Evolutionary conservation across 1,140 invertebrate species (phyloP), one percentile per base, ranked within the genome.

Genomic region (Tetramorium alpestre): DNA sequence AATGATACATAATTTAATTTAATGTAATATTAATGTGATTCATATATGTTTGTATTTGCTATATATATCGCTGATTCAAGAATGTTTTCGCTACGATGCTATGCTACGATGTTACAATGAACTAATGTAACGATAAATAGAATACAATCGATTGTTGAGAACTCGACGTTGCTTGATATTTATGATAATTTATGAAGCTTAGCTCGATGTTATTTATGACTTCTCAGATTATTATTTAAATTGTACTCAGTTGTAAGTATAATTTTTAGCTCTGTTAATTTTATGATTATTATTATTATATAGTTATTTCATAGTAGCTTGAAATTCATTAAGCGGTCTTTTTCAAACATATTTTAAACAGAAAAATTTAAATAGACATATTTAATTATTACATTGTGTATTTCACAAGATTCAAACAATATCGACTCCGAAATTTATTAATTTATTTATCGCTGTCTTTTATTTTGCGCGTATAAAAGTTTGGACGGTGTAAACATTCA

Each of bases 121-220:
- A 33, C 10, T 51, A 67, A 73, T 33, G 10, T 6, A 70, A 69
- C 2, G 41, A 49, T 25, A 22, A 47, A 47, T n/a, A 33, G 10
- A 51, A n/a, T 51, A 72, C 25, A 72, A 72, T 33, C 25, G 16
- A 72, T 51, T 70, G 22, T 70, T 72, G 13, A 51, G 28, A 38
- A 13, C 6, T 73, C 22, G 10, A 47, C 7, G 33, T 8, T 38
- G 28, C 6, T 38, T 28, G 58, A 28, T 62, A 13, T 22, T 22
- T 22, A 22, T 22, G 22, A 22, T 25, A 62, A 62, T 62, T 28
- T 62, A 25, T 13, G 6, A 13, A 62, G 13, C 13, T 1, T 62
- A 51, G 33, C 33, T 33, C 4, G 33, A 33, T 33, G 0, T 33
- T 33, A 33, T 33, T 33, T 33, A 33, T 4, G 28, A 41, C 3